These are phyloP conservation scores for Adineta ricciae DNA, from an alignment of 2,888 invertebrate genomes.

Conservation along the genomic window DNA sequence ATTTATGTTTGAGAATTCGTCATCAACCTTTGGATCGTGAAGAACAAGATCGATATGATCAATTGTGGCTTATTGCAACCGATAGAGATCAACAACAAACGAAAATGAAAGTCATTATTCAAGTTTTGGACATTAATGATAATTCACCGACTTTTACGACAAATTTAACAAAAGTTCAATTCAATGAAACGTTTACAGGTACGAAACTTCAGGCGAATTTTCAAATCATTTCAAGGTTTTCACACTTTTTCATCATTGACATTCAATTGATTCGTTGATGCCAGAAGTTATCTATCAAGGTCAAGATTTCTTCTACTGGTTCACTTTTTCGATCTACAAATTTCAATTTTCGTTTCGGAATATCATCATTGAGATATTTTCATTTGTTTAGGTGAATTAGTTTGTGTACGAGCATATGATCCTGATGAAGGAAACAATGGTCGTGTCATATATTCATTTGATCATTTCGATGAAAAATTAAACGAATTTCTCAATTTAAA, in stretches of 20 bases:
- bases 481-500: neutral
- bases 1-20: neutral
- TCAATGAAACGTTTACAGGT: conserved; percentile 10
- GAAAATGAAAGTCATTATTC: neutral
- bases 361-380: too few relatives aligned
- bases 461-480: conserved; percentile 13
- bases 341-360: too few relatives aligned
- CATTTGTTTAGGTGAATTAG: neutral
- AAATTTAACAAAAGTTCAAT: neutral
- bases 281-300: too few relatives aligned
- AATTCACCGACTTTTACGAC: conserved; percentile 3
- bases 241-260: too few relatives aligned
- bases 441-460: conserved; percentile 1
- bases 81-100: neutral
- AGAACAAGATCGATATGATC: neutral
- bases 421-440: conserved; percentile 19
- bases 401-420: neutral
- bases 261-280: too few relatives aligned
- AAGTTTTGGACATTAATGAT: conserved; percentile 17
- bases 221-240: too few relatives aligned
- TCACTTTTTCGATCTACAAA: too few relatives aligned
- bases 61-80: neutral
- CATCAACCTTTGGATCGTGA: neutral
- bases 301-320: too few relatives aligned
- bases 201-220: neutral